phyloP scores from a whole-genome alignment of 2,888 invertebrate species.

The Odontomyia ornata region DNA sequence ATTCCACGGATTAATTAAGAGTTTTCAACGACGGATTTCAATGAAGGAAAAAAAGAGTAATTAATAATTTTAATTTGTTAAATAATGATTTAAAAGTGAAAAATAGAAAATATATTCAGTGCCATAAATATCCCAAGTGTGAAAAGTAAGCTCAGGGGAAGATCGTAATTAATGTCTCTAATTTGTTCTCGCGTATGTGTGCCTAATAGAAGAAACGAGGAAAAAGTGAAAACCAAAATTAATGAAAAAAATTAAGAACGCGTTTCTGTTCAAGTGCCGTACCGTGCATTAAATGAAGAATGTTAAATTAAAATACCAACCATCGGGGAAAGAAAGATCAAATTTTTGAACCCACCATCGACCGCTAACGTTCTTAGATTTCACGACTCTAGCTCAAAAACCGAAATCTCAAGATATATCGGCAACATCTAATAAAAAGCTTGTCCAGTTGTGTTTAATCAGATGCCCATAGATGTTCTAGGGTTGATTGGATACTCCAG shows the following conservation, averaged over 20 bases:
- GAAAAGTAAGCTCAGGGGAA: slow-evolving; percentile 16
- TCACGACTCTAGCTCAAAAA: neutral
- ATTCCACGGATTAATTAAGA: slow-evolving; percentile 4
- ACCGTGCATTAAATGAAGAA: neutral
- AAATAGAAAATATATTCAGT: slow-evolving; percentile 13
- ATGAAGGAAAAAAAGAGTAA: neutral
- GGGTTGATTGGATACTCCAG: neutral
- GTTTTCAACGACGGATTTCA: neutral
- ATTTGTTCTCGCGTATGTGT: slow-evolving; percentile 4
- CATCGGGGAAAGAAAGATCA: neutral
- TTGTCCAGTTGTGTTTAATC: neutral
- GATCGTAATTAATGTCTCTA: neutral
- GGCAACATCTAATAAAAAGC: neutral
- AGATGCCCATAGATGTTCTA: neutral
- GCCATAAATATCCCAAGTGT: slow-evolving; percentile 31
- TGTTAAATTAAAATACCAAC: too few relatives aligned
- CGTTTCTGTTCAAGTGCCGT: neutral
- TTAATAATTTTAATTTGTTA: neutral
- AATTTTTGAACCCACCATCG: neutral
- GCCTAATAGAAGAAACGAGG: neutral
- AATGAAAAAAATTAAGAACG: neutral
- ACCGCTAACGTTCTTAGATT: slow-evolving; percentile 9
- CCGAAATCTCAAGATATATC: neutral
- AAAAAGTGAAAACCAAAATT: slow-evolving; percentile 6
- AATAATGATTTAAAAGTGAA: neutral